Conservation (phyloP, 2,888 invertebrate genomes). For the Spodoptera picta region DNA sequence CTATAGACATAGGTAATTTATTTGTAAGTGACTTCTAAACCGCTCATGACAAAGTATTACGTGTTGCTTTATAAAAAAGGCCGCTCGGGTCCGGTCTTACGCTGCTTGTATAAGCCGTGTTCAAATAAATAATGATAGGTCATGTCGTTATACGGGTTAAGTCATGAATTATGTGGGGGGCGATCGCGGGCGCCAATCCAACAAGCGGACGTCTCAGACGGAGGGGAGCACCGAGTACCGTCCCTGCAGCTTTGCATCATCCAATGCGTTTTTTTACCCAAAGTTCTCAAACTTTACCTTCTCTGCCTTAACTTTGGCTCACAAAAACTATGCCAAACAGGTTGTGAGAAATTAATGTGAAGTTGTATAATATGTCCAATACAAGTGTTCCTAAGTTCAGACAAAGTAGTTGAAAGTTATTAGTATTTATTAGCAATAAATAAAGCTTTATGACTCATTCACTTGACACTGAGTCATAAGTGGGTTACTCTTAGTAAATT, state of each 20-base stretch:
- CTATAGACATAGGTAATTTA: slow-evolving; percentile 18
- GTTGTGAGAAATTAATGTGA: background rate
- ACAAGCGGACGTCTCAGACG: slow-evolving; percentile 66
- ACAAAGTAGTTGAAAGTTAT: slow-evolving; percentile 1
- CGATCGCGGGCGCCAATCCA: slow-evolving; percentile 69
- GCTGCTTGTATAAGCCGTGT: slow-evolving; percentile 56
- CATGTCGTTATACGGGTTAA: slow-evolving; percentile 74
- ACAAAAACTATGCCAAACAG: slow-evolving; percentile 14
- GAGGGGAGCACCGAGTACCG: slow-evolving; percentile 64
- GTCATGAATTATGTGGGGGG: slow-evolving; percentile 74
- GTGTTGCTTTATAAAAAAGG: slow-evolving; percentile 41
- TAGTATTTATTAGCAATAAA: slow-evolving; percentile 11
- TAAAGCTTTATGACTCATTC: slow-evolving; percentile 9
- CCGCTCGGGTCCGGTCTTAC: slow-evolving; percentile 29
- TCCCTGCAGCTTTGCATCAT: slow-evolving; percentile 59
- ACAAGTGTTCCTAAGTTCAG: background rate
- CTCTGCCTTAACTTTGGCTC: slow-evolving; percentile 1
- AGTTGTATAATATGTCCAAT: background rate
- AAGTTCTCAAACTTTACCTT: slow-evolving; percentile 64
- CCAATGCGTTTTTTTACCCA: slow-evolving; percentile 44
- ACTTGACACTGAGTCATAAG: slow-evolving; percentile 16
- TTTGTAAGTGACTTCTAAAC: slow-evolving; percentile 18
- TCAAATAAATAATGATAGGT: slow-evolving; percentile 76
- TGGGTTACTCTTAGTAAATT: slow-evolving; percentile 1
- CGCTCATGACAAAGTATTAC: slow-evolving; percentile 27